A percentile compares a stretch with the other conserved stretches of the same genome.
Conservation (phyloP, 2,113 vertebrate genomes). For the Argyrosomus japonicus region DNA sequence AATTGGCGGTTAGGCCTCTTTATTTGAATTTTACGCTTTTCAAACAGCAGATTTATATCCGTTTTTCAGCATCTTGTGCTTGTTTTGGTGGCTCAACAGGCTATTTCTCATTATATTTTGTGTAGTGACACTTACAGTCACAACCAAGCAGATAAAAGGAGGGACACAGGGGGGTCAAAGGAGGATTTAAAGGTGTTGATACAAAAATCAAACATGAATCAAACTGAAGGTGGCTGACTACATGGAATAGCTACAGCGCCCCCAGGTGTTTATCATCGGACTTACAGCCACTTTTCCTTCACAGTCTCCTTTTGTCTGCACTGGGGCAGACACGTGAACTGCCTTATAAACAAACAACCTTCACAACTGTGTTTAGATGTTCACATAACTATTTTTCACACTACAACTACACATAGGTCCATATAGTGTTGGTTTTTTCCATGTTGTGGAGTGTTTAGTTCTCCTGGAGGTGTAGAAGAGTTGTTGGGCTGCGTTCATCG, state of each 20-base stretch:
- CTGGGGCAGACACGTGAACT: not conserved
- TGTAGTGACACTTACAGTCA: not conserved
- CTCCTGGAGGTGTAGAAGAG: not conserved
- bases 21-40: slow-evolving; percentile 22
- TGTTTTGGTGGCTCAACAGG: not conserved
- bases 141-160: not conserved
- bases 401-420: not conserved
- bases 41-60: not conserved
- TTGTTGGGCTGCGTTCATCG: not conserved
- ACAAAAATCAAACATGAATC: slow-evolving; percentile 15
- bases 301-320: not conserved
- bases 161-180: not conserved
- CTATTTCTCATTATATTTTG: not conserved
- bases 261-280: slow-evolving; percentile 23
- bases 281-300: not conserved
- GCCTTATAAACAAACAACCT: no score
- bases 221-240: not conserved
- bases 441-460: not conserved
- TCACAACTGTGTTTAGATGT: not conserved
- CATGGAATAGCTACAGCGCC: slow-evolving; percentile 47
- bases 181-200: not conserved
- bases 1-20: not conserved
- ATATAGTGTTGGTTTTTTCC: not conserved
- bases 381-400: not conserved
- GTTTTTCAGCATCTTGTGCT: not conserved